Conservation (phyloP, 2,113 vertebrate genomes). For the Petrocephalus microphthalmus region DNA sequence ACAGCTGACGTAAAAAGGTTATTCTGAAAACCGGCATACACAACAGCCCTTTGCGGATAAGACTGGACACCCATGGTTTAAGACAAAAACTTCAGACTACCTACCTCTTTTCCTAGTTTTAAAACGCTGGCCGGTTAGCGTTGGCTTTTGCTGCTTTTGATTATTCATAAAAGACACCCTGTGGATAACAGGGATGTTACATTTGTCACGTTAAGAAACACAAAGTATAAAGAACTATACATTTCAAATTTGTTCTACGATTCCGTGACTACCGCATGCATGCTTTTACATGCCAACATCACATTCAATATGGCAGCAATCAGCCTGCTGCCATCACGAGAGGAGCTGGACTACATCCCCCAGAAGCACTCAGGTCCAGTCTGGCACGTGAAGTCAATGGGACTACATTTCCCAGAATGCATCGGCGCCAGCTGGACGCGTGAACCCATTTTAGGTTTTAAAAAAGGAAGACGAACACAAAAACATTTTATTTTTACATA, state of each 20-base stretch:
- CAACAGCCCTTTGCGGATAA: too few relatives aligned
- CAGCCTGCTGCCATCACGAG: neutral
- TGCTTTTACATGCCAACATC: neutral
- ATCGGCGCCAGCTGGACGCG: neutral
- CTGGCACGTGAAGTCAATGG: neutral
- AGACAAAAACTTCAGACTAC: slow-evolving; percentile 1
- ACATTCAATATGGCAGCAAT: neutral
- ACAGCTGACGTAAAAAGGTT: too few relatives aligned
- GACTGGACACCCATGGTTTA: too few relatives aligned
- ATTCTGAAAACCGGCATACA: too few relatives aligned
- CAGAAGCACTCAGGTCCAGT: neutral
- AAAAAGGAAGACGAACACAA: neutral
- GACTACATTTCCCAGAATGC: slow-evolving; percentile 10
- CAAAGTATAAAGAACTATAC: neutral
- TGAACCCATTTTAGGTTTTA: neutral
- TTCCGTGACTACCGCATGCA: neutral
- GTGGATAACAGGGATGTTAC: slow-evolving; percentile 6
- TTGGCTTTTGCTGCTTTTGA: slow-evolving; percentile 99
- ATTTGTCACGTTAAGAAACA: neutral
- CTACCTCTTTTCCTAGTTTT: slow-evolving; percentile 98
- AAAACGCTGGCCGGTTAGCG: slow-evolving; percentile 99
- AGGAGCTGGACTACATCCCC: neutral
- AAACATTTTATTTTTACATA: neutral
- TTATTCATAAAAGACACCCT: slow-evolving; percentile 99
- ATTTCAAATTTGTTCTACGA: neutral